Evolutionary conservation across 2,113 vertebrate species (phyloP).

Genomic region (Eurystomus gularis): DNA sequence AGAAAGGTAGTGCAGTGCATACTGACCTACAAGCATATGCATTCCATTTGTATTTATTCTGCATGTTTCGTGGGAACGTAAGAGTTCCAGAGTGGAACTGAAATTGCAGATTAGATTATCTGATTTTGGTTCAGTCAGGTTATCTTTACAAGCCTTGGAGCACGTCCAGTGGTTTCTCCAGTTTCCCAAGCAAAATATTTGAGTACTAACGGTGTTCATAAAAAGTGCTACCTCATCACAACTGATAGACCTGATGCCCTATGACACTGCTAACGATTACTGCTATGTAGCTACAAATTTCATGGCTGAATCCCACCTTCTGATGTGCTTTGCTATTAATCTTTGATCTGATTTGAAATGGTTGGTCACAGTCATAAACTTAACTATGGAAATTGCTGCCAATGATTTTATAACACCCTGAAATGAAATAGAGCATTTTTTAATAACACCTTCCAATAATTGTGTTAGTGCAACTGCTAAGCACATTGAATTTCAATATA

Average conservation of each 20-base stretch:
- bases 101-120: neutral
- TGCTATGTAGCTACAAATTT: neutral
- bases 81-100: neutral
- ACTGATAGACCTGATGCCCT: neutral
- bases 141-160: neutral
- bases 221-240: neutral
- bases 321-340: constrained; percentile 39
- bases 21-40: neutral
- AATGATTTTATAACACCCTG: constrained; percentile 23
- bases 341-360: constrained; percentile 32
- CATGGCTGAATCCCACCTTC: constrained; percentile 7
- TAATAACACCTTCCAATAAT: constrained; percentile 7
- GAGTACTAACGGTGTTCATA: neutral
- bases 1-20: neutral
- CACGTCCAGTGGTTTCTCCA: neutral
- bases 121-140: neutral
- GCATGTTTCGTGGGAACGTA: neutral
- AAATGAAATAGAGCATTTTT: neutral
- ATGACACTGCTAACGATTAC: neutral
- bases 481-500: neutral
- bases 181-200: neutral
- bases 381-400: neutral
- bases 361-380: constrained; percentile 45
- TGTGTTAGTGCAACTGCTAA: constrained; percentile 7
- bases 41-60: neutral